Conservation (phyloP, 2,888 invertebrate species). For the Leucophenga montana region DNA sequence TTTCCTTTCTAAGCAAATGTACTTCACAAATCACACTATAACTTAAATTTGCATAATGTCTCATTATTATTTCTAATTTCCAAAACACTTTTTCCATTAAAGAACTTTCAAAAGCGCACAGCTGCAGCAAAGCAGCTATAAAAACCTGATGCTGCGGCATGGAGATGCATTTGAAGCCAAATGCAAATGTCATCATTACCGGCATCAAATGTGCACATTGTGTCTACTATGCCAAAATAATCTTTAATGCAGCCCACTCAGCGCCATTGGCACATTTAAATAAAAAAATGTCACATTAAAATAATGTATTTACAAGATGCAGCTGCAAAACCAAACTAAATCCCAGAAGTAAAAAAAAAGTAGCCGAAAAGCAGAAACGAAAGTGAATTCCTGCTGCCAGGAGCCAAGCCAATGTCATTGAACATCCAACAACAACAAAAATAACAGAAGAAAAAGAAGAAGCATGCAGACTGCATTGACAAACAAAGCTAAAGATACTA, state of each 20-base stretch:
- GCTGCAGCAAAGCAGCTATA: neutral
- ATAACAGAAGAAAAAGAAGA: constrained; percentile 35
- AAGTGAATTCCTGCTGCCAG: constrained; percentile 21
- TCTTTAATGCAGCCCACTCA: neutral
- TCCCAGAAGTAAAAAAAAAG: neutral
- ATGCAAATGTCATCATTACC: constrained; percentile 27
- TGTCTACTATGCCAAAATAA: neutral
- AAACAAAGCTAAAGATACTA: constrained; percentile 8
- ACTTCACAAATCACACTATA: neutral
- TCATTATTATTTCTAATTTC: neutral
- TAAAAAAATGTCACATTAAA: constrained; percentile 24
- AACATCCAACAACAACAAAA: neutral
- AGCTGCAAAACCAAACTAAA: constrained; percentile 4
- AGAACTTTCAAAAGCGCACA: constrained; percentile 11
- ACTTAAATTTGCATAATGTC: neutral
- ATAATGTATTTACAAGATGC: constrained; percentile 18
- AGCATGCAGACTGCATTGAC: constrained; percentile 27
- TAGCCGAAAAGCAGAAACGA: constrained; percentile 1
- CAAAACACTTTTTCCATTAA: neutral
- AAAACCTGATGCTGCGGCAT: neutral
- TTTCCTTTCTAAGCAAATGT: neutral
- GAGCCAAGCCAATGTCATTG: constrained; percentile 27
- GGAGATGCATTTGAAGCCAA: neutral
- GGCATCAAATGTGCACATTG: constrained; percentile 2
- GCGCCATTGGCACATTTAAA: constrained; percentile 16